Evolutionary conservation across 2,113 vertebrate genomes (phyloP), one percentile per base, ranked within the genome.

Genomic region (Tychaedon coryphoeus): DNA sequence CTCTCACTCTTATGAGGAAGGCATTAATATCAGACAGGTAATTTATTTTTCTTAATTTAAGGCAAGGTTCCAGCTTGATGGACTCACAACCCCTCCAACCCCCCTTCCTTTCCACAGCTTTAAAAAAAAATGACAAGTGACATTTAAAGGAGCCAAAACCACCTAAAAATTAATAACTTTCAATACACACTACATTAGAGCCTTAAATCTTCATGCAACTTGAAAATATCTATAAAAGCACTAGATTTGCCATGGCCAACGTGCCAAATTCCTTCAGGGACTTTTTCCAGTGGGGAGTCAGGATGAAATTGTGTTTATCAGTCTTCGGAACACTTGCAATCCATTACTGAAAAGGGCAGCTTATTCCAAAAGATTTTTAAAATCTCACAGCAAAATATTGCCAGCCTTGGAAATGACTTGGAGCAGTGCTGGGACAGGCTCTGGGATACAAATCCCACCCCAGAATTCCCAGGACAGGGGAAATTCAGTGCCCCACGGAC

Each of bases 241-340:
- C 26, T 26, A 33, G 8, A 42, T 92, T 54, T 65, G 58, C 74
- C 45, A 51, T 2, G 12, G 74, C 67, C 53, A 14, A 54, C 0
- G 5, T 43, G 73, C 83, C 50, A 85, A 75, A 90, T 93, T 66
- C 82, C 90, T 69, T 50, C 57, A 34, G 94, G 65, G 38, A 45
- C 10, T 82, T 93, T 92, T 92, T 95, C 86, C 86, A 65, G 1
- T 25, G 36, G 75, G 71, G 42, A 86, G 31, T 53, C 40, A 28
- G 38, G 86, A 72, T 24, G 34, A 93, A 92, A 92, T 38, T 51
- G 75, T 66, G 79, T 95, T 96, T 86, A 80, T 93, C 91, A 53
- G 73, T 83, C 93, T 92, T 73, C 2, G 10, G 58, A 79, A 65
- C 36, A 14, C 95, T 92, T 54, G 12, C n/a, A 72, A 78, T 51